Percentiles rank a stretch among this genome's conserved stretches.
Evolutionary conservation across 2,888 invertebrate species (phyloP).

Genomic region (Chymomyza procnemis): DNA sequence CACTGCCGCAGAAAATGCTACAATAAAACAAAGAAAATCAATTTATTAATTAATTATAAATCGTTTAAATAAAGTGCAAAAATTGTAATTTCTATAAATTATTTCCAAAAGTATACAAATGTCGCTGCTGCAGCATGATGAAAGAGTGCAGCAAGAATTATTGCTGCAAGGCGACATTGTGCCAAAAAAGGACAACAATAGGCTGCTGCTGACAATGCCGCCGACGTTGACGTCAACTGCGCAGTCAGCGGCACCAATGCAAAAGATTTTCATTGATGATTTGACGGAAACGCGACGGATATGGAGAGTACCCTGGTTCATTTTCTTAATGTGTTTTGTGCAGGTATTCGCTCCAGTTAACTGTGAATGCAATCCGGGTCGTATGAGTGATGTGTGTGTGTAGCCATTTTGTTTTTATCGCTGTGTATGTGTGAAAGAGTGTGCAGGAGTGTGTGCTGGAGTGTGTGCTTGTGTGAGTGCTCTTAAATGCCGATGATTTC

Average conservation of each 20-base stretch:
- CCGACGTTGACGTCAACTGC: background rate
- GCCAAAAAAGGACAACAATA: background rate
- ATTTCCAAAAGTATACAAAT: conserved; percentile 30
- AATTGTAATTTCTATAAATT: background rate
- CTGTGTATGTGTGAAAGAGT: background rate
- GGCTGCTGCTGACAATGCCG: background rate
- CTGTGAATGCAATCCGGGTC: conserved; percentile 16
- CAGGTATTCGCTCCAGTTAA: conserved; percentile 52
- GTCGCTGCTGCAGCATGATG: conserved; percentile 18
- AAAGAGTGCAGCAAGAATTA: conserved; percentile 23
- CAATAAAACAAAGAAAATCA: background rate
- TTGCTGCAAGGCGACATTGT: conserved; percentile 22
- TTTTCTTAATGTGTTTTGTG: conserved; percentile 60
- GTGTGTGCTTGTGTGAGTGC: conserved; percentile 13
- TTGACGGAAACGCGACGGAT: conserved; percentile 43
- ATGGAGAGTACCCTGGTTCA: conserved; percentile 71
- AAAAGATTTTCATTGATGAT: conserved; percentile 58
- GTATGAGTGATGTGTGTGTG: conserved; percentile 46
- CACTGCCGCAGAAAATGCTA: background rate
- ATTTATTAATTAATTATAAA: background rate
- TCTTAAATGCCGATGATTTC: conserved; percentile 12
- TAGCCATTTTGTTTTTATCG: conserved; percentile 1
- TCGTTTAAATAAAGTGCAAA: background rate
- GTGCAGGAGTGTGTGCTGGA: background rate
- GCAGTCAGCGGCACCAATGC: conserved; percentile 31